A percentile compares a stretch with the other conserved stretches of the same genome.
Evolutionary conservation across 2,888 invertebrate genomes (phyloP).

Genomic region (Scrobipalpa atriplicella): DNA sequence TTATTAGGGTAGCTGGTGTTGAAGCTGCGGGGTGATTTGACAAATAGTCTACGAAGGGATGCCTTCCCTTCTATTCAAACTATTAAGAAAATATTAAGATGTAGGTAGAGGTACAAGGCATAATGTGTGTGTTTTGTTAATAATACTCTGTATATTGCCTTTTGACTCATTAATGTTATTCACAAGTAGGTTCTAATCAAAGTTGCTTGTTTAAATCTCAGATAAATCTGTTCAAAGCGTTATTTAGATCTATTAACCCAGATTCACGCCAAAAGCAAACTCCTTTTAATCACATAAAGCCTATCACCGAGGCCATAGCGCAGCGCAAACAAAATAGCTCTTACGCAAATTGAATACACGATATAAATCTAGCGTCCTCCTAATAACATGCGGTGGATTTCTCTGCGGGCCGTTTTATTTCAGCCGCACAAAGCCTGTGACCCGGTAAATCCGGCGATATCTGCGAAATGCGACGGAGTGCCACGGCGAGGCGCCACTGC

Average conservation of each 20-base stretch:
- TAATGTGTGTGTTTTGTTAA: too few species aligned
- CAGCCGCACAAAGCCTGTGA: slow-evolving; percentile 73
- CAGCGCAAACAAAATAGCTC: slow-evolving; percentile 66
- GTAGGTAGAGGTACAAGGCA: too few species aligned
- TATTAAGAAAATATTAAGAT: too few species aligned
- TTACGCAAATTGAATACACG: slow-evolving; percentile 78
- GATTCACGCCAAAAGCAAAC: slow-evolving; percentile 33
- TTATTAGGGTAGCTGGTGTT: not conserved
- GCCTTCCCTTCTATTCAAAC: too few species aligned
- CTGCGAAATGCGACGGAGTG: slow-evolving; percentile 74
- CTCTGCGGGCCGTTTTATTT: slow-evolving; percentile 78
- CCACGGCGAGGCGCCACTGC: slow-evolving; percentile 64
- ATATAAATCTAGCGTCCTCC: slow-evolving; percentile 75
- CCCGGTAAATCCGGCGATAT: slow-evolving; percentile 78
- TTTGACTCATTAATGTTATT: too few species aligned
- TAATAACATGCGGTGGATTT: slow-evolving; percentile 77
- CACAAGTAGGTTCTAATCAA: too few species aligned
- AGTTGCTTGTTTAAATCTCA: too few species aligned
- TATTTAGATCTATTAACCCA: slow-evolving; percentile 3
- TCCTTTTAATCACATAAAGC: slow-evolving; percentile 50
- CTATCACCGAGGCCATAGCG: slow-evolving; percentile 50
- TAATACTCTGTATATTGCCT: too few species aligned
- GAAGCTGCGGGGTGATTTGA: not conserved
- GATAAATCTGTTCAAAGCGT: not conserved
- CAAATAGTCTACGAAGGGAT: not conserved